Conservation (phyloP, 2,888 invertebrate species). For the Cephus pulcher region DNA sequence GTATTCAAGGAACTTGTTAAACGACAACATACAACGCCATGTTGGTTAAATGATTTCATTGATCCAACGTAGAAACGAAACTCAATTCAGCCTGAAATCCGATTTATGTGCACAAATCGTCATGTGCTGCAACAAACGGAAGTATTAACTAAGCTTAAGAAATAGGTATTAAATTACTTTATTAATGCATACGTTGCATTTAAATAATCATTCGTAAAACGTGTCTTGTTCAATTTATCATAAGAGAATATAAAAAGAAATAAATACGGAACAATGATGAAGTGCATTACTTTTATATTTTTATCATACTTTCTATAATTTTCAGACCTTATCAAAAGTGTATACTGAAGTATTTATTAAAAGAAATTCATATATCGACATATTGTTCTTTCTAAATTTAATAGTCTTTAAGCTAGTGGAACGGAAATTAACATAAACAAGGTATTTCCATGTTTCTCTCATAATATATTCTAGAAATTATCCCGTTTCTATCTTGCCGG, state of each 20-base stretch:
- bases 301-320: background rate
- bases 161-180: background rate
- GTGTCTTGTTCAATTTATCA: background rate
- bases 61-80: background rate
- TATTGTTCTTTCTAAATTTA: background rate
- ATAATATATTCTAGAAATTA: background rate
- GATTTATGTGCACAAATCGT: background rate
- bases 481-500: background rate
- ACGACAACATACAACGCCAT: slow-evolving; percentile 4
- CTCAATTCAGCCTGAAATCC: background rate
- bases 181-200: background rate
- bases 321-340: background rate
- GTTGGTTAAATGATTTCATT: background rate
- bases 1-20: background rate
- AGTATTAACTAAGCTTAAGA: background rate
- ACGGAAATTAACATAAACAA: background rate
- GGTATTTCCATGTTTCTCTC: background rate
- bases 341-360: background rate
- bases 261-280: background rate
- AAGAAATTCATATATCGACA: background rate
- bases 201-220: background rate
- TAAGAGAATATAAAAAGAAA: background rate
- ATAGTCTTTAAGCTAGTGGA: background rate
- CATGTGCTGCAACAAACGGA: background rate
- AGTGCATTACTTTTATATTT: background rate